These are phyloP conservation scores for Microctenopoma lineatum DNA, from an alignment of 2,797 vertebrate species.

Conservation along the genomic window DNA sequence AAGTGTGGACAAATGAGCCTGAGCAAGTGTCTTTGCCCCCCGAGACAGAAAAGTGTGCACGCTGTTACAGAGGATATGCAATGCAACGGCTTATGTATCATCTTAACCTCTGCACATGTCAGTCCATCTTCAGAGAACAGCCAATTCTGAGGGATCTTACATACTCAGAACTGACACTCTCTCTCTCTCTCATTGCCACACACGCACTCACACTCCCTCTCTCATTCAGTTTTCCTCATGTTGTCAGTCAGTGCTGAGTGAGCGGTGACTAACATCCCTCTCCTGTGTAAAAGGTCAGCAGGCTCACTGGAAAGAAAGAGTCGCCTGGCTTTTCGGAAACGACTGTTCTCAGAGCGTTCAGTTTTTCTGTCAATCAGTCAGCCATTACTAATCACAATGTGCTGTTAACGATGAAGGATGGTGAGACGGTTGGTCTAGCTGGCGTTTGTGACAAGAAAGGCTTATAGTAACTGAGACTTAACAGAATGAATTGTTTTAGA, in stretches of 20 bases:
- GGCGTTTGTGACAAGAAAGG: slow-evolving; percentile 43
- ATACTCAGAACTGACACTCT: slow-evolving; percentile 28
- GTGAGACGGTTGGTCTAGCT: slow-evolving; percentile 36
- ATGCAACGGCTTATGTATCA: slow-evolving; percentile 63
- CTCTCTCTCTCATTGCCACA: neutral
- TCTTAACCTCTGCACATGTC: slow-evolving; percentile 69
- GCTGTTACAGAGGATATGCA: slow-evolving; percentile 59
- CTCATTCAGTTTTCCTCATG: slow-evolving; percentile 67
- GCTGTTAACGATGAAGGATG: slow-evolving; percentile 63
- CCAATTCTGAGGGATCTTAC: slow-evolving; percentile 42
- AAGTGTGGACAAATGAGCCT: slow-evolving; percentile 47
- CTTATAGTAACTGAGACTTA: slow-evolving; percentile 9
- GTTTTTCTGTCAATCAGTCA: slow-evolving; percentile 55
- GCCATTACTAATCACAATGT: slow-evolving; percentile 75
- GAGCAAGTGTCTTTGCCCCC: slow-evolving; percentile 44
- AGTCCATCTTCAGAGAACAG: slow-evolving; percentile 57
- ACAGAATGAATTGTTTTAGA: slow-evolving; percentile 18
- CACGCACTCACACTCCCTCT: slow-evolving; percentile 26
- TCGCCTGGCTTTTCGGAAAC: slow-evolving; percentile 77
- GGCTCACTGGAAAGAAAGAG: slow-evolving; percentile 69
- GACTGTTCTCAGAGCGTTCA: slow-evolving; percentile 71
- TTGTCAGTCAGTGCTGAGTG: slow-evolving; percentile 78
- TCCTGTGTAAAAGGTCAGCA: slow-evolving; percentile 72
- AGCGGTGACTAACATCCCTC: slow-evolving; percentile 76
- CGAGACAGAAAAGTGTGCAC: slow-evolving; percentile 53